Percentiles rank a stretch among this genome's conserved stretches.
Conservation (phyloP, 30 jellyfish, hydroid and myxozoan genomes). For the Hydractinia echinata region DNA sequence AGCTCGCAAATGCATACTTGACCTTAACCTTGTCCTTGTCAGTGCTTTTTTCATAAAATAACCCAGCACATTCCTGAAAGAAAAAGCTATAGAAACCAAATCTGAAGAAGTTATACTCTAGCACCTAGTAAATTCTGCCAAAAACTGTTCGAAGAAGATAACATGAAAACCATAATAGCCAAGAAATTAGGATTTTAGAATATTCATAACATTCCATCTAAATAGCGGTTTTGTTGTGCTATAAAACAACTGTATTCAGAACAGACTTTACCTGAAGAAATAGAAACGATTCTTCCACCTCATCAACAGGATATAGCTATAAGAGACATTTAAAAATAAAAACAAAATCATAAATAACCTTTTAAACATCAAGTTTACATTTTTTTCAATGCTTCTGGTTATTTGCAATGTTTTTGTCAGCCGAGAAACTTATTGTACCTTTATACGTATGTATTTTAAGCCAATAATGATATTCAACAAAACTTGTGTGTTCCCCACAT, state of each 20-base stretch:
- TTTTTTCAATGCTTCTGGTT: background rate
- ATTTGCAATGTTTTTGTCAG: too few relatives aligned
- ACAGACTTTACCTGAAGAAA: conserved; percentile 72
- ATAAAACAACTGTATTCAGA: background rate
- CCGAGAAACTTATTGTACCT: conserved; percentile 36
- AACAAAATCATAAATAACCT: background rate
- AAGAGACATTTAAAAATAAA: conserved; percentile 11
- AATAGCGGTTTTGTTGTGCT: too few relatives aligned
- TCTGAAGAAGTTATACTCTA: too few relatives aligned
- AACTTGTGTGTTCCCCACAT: conserved; percentile 56
- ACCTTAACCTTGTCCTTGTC: conserved; percentile 70
- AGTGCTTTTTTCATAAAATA: conserved; percentile 75
- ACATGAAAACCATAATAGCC: too few relatives aligned
- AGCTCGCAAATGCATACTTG: conserved; percentile 90
- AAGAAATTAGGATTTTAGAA: too few relatives aligned
- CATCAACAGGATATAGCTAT: conserved; percentile 97
- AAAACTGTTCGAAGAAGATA: too few relatives aligned
- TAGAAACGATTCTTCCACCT: conserved; percentile 94
- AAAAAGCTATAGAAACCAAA: too few relatives aligned
- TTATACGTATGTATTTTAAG: conserved; percentile 80
- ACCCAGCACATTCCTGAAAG: conserved; percentile 85
- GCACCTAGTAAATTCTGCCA: too few relatives aligned
- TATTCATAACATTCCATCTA: too few relatives aligned
- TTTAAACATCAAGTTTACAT: background rate
- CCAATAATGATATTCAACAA: conserved; percentile 82